phyloP scores from a whole-genome alignment of 2,797 vertebrate species.

The Aplochiton taeniatus region DNA sequence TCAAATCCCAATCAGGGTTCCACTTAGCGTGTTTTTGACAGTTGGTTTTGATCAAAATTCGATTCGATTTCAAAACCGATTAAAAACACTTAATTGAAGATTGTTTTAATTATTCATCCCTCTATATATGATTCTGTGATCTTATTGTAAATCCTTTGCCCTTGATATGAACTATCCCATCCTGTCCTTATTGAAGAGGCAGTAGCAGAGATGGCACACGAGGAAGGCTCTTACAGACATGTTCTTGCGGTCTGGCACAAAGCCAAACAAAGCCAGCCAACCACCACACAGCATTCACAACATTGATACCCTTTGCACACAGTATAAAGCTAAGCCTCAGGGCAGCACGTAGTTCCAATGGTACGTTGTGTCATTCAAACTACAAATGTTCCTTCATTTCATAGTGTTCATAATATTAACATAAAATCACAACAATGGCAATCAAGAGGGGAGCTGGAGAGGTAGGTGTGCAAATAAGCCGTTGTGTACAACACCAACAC shows the following conservation, averaged over 20 bases:
- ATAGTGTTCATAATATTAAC: slow-evolving; percentile 48
- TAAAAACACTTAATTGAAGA: neutral
- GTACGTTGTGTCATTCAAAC: slow-evolving; percentile 30
- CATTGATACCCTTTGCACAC: slow-evolving; percentile 46
- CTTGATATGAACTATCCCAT: no score
- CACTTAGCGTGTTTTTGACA: neutral
- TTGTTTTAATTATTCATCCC: neutral
- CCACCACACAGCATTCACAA: slow-evolving; percentile 14
- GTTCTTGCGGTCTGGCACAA: neutral
- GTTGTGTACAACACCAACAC: slow-evolving; percentile 57
- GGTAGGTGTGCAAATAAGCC: slow-evolving; percentile 83
- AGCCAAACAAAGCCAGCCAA: slow-evolving; percentile 37
- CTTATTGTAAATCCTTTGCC: no score
- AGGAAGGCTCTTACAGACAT: no score
- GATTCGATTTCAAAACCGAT: neutral
- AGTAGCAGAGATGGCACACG: no score
- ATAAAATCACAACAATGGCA: slow-evolving; percentile 57
- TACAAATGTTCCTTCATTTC: slow-evolving; percentile 49
- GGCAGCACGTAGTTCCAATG: slow-evolving; percentile 38
- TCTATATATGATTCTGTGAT: neutral
- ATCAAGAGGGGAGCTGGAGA: slow-evolving; percentile 52
- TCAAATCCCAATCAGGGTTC: neutral
- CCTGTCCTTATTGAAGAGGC: no score
- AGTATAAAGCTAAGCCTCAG: slow-evolving; percentile 28
- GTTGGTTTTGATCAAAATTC: neutral